These are phyloP conservation scores for Lutra lutra DNA, from an alignment of 2,797 vertebrate species.

Conservation along the genomic window DNA sequence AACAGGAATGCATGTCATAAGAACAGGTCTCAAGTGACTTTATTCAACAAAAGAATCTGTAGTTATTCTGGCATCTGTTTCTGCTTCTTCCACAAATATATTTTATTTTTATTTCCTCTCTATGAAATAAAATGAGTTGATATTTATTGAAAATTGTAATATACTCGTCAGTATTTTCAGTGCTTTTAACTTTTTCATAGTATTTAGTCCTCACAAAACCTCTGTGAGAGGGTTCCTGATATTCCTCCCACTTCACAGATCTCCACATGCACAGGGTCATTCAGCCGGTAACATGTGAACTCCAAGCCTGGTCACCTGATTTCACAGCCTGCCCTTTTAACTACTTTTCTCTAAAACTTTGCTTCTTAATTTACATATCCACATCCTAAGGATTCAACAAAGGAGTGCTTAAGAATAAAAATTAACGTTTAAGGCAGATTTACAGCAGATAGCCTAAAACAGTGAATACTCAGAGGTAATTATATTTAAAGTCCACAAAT, in stretches of 20 bases:
- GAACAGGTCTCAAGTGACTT: conserved; percentile 20
- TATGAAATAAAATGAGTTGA: not conserved
- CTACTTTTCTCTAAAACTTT: not conserved
- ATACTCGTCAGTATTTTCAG: not conserved
- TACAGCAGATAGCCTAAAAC: not conserved
- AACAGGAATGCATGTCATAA: not conserved
- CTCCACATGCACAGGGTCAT: not conserved
- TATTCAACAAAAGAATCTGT: not conserved
- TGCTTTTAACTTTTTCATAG: not conserved
- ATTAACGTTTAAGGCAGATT: not conserved
- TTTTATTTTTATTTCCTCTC: not conserved
- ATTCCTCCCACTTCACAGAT: not conserved
- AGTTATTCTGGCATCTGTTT: not conserved
- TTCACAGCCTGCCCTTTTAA: not conserved
- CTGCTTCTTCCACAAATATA: not conserved
- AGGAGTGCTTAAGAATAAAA: not conserved
- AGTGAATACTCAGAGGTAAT: not conserved
- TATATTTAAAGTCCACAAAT: not conserved
- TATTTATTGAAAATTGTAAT: not conserved
- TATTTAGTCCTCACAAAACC: not conserved
- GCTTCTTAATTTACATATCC: not conserved
- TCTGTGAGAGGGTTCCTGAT: not conserved
- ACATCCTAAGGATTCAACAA: not conserved
- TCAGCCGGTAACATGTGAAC: not conserved
- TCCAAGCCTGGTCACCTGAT: not conserved